Conservation (phyloP, 2,113 vertebrate genomes). For the Daphoenositta chrysoptera region DNA sequence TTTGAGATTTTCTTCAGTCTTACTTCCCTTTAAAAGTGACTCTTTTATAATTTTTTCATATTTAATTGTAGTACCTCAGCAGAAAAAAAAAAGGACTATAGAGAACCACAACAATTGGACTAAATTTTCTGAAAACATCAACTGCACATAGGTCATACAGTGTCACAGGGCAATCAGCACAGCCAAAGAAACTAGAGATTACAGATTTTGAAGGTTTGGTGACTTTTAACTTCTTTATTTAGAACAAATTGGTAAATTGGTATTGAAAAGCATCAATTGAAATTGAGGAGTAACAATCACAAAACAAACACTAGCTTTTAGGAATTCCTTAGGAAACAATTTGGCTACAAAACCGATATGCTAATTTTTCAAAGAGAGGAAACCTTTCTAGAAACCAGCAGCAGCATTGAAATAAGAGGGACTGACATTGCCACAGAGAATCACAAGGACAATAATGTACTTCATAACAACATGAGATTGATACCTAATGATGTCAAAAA, state of each 20-base stretch:
- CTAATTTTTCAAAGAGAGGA: background rate
- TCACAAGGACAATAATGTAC: background rate
- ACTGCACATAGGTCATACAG: background rate
- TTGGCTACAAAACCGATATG: background rate
- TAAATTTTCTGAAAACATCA: background rate
- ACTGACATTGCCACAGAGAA: background rate
- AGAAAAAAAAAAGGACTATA: background rate
- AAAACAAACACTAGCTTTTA: background rate
- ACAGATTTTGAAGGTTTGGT: background rate
- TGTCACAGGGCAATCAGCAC: background rate
- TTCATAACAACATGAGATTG: background rate
- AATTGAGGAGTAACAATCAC: background rate
- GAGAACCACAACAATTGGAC: background rate
- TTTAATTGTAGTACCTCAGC: background rate
- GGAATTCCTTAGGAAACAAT: background rate
- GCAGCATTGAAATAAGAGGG: background rate
- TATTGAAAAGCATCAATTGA: background rate
- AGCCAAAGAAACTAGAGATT: background rate
- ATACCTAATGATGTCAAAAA: background rate
- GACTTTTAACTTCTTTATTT: background rate
- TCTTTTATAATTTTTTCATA: background rate
- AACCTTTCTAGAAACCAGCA: background rate
- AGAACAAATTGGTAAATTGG: background rate
- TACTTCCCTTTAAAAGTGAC: background rate
- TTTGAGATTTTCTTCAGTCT: background rate